A percentile compares a stretch with the other conserved stretches of the same genome.
These are phyloP conservation scores for Phortica variegata DNA, from an alignment of 1,140 invertebrate species.

Conservation along the genomic window DNA sequence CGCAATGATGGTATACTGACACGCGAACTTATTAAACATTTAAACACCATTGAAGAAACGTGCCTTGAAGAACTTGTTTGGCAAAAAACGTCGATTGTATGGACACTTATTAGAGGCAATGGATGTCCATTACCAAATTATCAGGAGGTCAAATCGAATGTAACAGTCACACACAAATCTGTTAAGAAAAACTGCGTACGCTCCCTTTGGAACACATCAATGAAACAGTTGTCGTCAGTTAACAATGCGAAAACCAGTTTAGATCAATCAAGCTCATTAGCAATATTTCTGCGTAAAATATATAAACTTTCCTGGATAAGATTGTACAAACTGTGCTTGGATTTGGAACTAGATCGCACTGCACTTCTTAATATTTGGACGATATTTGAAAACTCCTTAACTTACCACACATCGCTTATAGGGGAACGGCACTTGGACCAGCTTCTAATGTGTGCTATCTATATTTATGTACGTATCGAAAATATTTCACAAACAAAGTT, in stretches of 20 bases:
- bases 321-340: constrained; percentile 82
- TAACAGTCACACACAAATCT: neutral
- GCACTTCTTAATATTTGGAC: constrained; percentile 87
- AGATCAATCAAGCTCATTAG: neutral
- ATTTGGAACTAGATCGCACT: constrained; percentile 73
- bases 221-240: neutral
- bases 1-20: constrained; percentile 83
- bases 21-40: constrained; percentile 90
- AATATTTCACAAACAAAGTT: constrained; percentile 64
- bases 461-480: constrained; percentile 85
- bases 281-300: constrained; percentile 65
- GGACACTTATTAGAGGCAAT: constrained; percentile 66
- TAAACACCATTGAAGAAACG: constrained; percentile 91
- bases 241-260: neutral
- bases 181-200: neutral
- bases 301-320: constrained; percentile 87
- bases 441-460: constrained; percentile 94
- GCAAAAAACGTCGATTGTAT: constrained; percentile 82
- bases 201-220: neutral
- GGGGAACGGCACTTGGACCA: constrained; percentile 92
- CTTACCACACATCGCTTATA: constrained; percentile 68
- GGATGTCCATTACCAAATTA: constrained; percentile 63
- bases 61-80: constrained; percentile 92
- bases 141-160: constrained; percentile 63
- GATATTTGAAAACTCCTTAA: constrained; percentile 87